A percentile compares a stretch with the other conserved stretches of the same genome.
Evolutionary conservation across 2,113 vertebrate species (phyloP).

Genomic region (Oryzias woworae): DNA sequence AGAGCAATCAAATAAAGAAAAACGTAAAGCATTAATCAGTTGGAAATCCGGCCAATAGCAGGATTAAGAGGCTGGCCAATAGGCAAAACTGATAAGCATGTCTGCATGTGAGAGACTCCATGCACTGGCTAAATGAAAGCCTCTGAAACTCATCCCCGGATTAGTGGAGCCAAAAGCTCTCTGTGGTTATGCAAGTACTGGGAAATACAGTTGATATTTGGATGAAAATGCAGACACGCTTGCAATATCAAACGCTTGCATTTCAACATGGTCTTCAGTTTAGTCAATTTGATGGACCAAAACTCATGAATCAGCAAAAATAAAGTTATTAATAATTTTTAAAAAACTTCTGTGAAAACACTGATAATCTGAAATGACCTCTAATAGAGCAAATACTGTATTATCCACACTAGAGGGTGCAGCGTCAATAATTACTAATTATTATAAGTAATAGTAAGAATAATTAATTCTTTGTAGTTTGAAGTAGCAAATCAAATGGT

Average conservation of each 20-base stretch:
- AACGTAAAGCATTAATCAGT: slow-evolving; percentile 4
- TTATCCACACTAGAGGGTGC: too few species aligned
- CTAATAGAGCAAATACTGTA: too few species aligned
- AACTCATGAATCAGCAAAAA: too few species aligned
- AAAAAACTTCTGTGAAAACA: too few species aligned
- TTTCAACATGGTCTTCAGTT: background rate
- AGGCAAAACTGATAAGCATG: slow-evolving; percentile 35
- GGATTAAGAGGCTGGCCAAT: slow-evolving; percentile 30
- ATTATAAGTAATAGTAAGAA: too few species aligned
- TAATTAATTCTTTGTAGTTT: too few species aligned
- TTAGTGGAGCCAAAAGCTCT: slow-evolving; percentile 42
- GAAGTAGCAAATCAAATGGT: too few species aligned
- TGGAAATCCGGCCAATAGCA: slow-evolving; percentile 14
- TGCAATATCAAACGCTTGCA: slow-evolving; percentile 9
- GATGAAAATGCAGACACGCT: slow-evolving; percentile 33
- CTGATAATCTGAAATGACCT: too few species aligned
- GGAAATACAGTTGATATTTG: slow-evolving; percentile 11
- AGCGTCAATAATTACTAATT: too few species aligned
- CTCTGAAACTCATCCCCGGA: slow-evolving; percentile 58
- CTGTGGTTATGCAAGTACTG: slow-evolving; percentile 36
- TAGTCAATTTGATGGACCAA: too few species aligned
- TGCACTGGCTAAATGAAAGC: slow-evolving; percentile 60
- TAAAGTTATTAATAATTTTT: too few species aligned
- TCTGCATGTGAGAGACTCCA: slow-evolving; percentile 33
- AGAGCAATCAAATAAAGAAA: slow-evolving; percentile 5